Base-by-base conservation (phyloP, 2,888 invertebrate genomes). In the Abrostola triplasia region DNA sequence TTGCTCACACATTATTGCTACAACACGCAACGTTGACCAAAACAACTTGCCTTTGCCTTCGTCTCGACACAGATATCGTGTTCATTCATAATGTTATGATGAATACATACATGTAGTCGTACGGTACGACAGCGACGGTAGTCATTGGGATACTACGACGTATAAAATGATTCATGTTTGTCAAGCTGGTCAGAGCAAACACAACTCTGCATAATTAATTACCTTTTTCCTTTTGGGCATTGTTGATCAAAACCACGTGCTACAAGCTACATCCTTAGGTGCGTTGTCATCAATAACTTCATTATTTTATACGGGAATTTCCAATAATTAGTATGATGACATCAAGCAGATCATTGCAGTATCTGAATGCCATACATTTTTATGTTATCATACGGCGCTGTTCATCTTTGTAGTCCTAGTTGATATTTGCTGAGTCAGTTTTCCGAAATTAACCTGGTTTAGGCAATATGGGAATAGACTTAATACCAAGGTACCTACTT, bases 11-110 rank as follows among this genome's bases (percentile, higher is more conserved):
- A 24, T 24, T 24, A 44, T 53, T 13, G 38, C 52, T 50, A 8
- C 5, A 5, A 11, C 44, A 53, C 42, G 35, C 40, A 11, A 52
- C 49, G n/a, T 13, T 24, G 57, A 35, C 47, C 10, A 10, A 11
- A 59, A 58, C 64, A 74, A 71, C 74, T 74, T 74, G 74, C 67
- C 66, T 54, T 62, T 60, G 51, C 13, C 36, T 59, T 41, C 13
- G 13, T 12, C 12, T 50, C 8, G 42, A 47, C 41, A 51, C 51
- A 44, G 50, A 62, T 36, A 47, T 13, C 54, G 24, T 54, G 50
- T 66, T 70, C 64, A 67, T 62, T 67, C 47, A 58, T 40, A 42
- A 53, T 44, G 49, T 35, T 50, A 42, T 11, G 35, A 47, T 42
- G 35, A 57, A 36, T 57, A 40, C 36, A 49, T 8, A 13, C 24